These are phyloP conservation scores for Phoebastria nigripes DNA, from an alignment of 2,797 vertebrate genomes.

Conservation along the genomic window DNA sequence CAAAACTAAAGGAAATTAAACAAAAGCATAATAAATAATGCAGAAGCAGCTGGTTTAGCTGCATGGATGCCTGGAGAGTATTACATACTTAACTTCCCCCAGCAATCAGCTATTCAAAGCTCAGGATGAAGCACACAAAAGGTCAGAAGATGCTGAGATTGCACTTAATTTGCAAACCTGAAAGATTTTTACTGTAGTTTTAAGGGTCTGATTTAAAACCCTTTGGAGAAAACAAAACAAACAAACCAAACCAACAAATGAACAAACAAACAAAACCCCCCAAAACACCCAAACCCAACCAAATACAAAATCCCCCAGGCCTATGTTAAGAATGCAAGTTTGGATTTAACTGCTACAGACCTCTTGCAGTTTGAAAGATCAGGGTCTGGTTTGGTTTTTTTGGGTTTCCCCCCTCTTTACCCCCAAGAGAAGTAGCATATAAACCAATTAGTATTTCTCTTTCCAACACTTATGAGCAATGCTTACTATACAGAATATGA, in stretches of 20 bases:
- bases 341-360: neutral
- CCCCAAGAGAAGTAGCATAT: neutral
- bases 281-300: neutral
- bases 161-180: neutral
- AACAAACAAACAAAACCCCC: neutral
- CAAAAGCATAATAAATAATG: neutral
- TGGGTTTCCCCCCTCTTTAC: neutral
- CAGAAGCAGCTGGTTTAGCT: neutral
- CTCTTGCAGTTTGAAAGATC: neutral
- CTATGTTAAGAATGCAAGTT: neutral
- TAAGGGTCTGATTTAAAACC: neutral
- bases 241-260: neutral
- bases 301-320: neutral
- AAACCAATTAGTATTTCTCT: neutral
- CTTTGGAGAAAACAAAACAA: neutral
- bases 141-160: neutral
- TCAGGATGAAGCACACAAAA: neutral
- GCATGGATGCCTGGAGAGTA: neutral
- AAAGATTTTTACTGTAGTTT: neutral
- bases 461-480: neutral
- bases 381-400: neutral
- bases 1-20: neutral
- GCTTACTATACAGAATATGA: neutral
- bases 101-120: neutral
- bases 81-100: neutral